Evolutionary conservation across 1,140 invertebrate genomes (phyloP).

Genomic region (Harlomillsia oculata): DNA sequence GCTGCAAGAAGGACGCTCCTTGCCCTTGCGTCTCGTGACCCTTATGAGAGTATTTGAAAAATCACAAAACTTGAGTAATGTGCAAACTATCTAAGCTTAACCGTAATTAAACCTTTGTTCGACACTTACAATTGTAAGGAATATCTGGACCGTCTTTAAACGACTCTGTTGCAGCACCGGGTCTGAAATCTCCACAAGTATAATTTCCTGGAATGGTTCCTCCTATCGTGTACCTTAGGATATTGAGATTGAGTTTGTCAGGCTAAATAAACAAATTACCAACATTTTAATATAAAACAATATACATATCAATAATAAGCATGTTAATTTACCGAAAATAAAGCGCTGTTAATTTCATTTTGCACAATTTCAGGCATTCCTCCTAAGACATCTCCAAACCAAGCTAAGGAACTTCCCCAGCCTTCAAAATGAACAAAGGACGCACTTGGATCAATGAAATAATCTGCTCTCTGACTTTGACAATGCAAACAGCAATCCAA

Average conservation of each 20-base stretch:
- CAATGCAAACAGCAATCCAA: too few relatives aligned
- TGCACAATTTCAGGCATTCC: slow-evolving; percentile 21
- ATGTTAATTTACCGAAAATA: slow-evolving; percentile 26
- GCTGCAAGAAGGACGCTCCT: slow-evolving; percentile 16
- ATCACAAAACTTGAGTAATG: not conserved
- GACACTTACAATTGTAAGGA: slow-evolving; percentile 24
- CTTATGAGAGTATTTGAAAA: slow-evolving; percentile 8
- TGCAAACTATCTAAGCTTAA: not conserved
- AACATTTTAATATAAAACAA: not conserved
- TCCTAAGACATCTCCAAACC: slow-evolving; percentile 30
- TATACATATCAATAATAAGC: not conserved
- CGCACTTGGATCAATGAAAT: slow-evolving; percentile 18
- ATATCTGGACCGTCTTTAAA: slow-evolving; percentile 22
- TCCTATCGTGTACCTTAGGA: slow-evolving; percentile 31
- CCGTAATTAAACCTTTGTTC: slow-evolving; percentile 6
- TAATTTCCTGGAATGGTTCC: slow-evolving; percentile 24
- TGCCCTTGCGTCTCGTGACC: slow-evolving; percentile 20
- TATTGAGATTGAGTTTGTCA: slow-evolving; percentile 29
- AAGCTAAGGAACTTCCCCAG: slow-evolving; percentile 24
- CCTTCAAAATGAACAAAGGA: slow-evolving; percentile 15
- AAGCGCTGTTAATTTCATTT: slow-evolving; percentile 16
- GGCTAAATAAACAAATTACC: slow-evolving; percentile 10
- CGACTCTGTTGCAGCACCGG: slow-evolving; percentile 28
- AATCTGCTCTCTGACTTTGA: too few relatives aligned
- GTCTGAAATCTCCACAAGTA: slow-evolving; percentile 19